These are phyloP conservation scores for Sitodiplosis mosellana DNA, from an alignment of 1,140 invertebrate genomes.

Conservation along the genomic window DNA sequence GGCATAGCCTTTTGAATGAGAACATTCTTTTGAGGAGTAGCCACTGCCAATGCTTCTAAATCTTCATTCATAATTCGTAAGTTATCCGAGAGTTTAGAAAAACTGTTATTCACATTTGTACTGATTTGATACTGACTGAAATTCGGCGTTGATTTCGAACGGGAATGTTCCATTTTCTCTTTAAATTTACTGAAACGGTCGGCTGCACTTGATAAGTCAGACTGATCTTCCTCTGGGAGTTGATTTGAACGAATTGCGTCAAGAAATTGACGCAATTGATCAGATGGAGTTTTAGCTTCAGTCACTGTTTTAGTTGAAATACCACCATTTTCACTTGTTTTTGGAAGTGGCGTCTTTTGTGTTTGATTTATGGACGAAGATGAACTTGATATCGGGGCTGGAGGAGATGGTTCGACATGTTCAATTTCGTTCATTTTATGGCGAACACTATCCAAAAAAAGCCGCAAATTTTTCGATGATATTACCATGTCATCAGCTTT, in stretches of 20 bases:
- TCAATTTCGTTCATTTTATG: conserved; percentile 14
- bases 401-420: too few relatives aligned
- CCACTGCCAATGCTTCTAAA: conserved; percentile 13
- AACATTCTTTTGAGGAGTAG: conserved; percentile 17
- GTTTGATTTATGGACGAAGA: neutral
- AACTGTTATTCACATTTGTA: conserved; percentile 20
- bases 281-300: conserved; percentile 17
- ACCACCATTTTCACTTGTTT: conserved; percentile 11
- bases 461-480: conserved; percentile 18
- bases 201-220: neutral
- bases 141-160: conserved; percentile 1
- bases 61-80: conserved; percentile 23
- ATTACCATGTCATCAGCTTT: conserved; percentile 13
- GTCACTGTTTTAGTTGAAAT: conserved; percentile 5
- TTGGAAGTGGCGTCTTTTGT: neutral
- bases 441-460: conserved; percentile 23
- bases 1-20: too few relatives aligned
- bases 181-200: neutral
- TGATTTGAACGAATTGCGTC: conserved; percentile 24
- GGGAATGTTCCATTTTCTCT: neutral
- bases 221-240: conserved; percentile 15
- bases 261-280: conserved; percentile 21
- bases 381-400: too few relatives aligned
- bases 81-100: conserved; percentile 24
- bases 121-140: conserved; percentile 12